These are phyloP conservation scores for Carcinoscorpius rotundicauda DNA, from an alignment of 1,140 invertebrate genomes.

Conservation along the genomic window DNA sequence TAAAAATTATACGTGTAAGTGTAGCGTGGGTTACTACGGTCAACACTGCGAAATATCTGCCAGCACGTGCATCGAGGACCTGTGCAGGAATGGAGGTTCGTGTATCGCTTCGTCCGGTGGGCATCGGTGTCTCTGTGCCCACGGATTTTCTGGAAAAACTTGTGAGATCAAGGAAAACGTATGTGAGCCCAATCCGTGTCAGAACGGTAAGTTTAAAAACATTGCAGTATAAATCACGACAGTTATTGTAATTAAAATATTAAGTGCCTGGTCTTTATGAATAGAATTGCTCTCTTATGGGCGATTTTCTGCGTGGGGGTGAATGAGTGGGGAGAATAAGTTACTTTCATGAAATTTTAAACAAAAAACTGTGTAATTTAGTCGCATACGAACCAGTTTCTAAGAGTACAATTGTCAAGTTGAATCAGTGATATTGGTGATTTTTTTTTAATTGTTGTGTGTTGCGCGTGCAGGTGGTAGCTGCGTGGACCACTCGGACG, in stretches of 20 bases:
- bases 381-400: too few relatives aligned
- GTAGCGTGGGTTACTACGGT: conserved; percentile 49
- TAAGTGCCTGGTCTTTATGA: too few relatives aligned
- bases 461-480: conserved; percentile 37
- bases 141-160: conserved; percentile 60
- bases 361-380: too few relatives aligned
- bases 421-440: too few relatives aligned
- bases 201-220: conserved; percentile 47
- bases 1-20: conserved; percentile 24
- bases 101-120: conserved; percentile 47
- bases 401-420: too few relatives aligned
- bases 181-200: conserved; percentile 67
- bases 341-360: too few relatives aligned
- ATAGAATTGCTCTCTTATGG: too few relatives aligned
- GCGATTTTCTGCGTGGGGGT: too few relatives aligned
- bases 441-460: too few relatives aligned
- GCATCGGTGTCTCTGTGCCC: conserved; percentile 57
- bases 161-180: conserved; percentile 68
- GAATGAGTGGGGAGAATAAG: too few relatives aligned
- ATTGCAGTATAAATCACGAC: too few relatives aligned
- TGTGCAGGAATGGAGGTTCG: conserved; percentile 65
- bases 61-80: conserved; percentile 60
- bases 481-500: conserved; percentile 52
- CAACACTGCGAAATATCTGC: conserved; percentile 63
- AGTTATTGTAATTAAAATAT: too few relatives aligned